Evolutionary conservation across 2,113 vertebrate genomes (phyloP).

Genomic region (Protomyctophum bolini): DNA sequence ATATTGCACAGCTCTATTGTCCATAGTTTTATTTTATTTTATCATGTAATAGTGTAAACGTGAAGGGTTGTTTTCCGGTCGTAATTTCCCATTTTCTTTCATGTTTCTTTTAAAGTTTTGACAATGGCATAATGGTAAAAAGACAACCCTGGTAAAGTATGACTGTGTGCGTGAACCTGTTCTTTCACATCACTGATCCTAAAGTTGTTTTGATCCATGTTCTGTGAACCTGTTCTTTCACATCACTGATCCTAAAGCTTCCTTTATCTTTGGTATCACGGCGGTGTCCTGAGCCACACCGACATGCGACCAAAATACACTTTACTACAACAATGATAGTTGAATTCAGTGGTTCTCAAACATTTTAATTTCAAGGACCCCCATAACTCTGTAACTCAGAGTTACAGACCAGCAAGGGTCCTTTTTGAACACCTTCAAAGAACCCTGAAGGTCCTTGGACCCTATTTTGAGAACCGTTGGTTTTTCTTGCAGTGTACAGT

Average conservation of each 20-base stretch:
- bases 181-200: slow-evolving; percentile 15
- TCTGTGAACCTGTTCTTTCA: slow-evolving; percentile 28
- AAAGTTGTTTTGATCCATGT: slow-evolving; percentile 36
- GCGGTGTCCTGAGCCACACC: too few species aligned
- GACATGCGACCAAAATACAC: too few species aligned
- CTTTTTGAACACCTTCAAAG: too few species aligned
- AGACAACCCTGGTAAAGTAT: slow-evolving; percentile 75
- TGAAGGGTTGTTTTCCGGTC: slow-evolving; percentile 4
- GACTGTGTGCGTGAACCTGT: slow-evolving; percentile 35
- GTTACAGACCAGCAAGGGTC: too few species aligned
- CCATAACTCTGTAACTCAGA: too few species aligned
- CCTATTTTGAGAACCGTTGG: too few species aligned
- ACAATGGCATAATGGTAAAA: slow-evolving; percentile 63
- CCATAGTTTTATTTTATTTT: not conserved
- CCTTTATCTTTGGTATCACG: not conserved
- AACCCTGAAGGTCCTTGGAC: too few species aligned
- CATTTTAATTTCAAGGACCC: too few species aligned
- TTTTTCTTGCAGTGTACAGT: too few species aligned
- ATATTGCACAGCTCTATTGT: too few species aligned
- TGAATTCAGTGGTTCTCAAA: too few species aligned
- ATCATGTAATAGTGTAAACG: not conserved
- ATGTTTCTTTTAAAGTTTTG: slow-evolving; percentile 71
- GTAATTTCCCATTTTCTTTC: slow-evolving; percentile 50
- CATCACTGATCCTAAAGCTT: not conserved
- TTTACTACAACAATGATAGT: too few species aligned